Evolutionary conservation across 2,113 vertebrate genomes (phyloP).

Genomic region (Percina caprodes): DNA sequence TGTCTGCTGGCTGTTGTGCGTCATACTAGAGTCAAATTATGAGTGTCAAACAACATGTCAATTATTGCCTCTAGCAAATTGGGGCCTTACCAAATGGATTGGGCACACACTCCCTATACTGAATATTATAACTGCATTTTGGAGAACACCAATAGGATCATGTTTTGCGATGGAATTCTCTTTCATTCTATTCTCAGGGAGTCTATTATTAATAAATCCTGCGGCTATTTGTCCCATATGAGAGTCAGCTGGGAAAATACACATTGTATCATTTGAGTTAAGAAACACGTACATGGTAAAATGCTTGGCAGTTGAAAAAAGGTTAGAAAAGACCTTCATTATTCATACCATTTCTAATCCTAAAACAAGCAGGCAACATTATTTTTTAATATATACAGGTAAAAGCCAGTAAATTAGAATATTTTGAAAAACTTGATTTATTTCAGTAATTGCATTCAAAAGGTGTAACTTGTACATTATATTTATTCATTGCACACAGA

Average conservation of each 20-base stretch:
- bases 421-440: too few species aligned
- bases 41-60: constrained; percentile 51
- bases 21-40: constrained; percentile 59
- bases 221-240: constrained; percentile 45
- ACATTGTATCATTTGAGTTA: neutral
- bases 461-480: too few species aligned
- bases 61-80: constrained; percentile 59
- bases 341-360: neutral
- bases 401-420: too few species aligned
- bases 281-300: constrained; percentile 5
- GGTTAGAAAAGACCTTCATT: too few species aligned
- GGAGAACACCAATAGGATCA: neutral
- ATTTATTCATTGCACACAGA: too few species aligned
- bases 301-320: neutral
- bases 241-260: constrained; percentile 57
- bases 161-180: neutral
- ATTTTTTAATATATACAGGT: too few species aligned
- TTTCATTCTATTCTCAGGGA: constrained; percentile 9
- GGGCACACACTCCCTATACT: constrained; percentile 6
- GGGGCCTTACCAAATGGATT: constrained; percentile 23
- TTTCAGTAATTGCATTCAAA: too few species aligned
- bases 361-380: neutral
- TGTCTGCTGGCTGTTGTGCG: constrained; percentile 42
- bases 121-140: constrained; percentile 16
- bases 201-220: constrained; percentile 2